These are phyloP conservation scores for Daktulosphaira vitifoliae DNA, from an alignment of 1,140 invertebrate species.

Conservation along the genomic window DNA sequence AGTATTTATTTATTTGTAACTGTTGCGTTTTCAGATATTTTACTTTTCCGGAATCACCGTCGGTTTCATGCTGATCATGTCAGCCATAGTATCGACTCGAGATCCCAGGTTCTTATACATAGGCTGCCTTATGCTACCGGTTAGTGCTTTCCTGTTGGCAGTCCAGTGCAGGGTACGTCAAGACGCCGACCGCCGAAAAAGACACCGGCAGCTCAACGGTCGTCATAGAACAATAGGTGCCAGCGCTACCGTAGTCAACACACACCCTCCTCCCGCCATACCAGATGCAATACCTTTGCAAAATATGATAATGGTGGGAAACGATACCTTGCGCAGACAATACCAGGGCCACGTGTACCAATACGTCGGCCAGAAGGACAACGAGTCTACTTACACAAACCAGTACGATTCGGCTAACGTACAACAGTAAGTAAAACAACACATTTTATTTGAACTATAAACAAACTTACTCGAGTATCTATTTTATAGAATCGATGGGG, in stretches of 20 bases:
- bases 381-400: background rate
- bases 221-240: constrained; percentile 6
- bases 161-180: constrained; percentile 54
- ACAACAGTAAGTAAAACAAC: constrained; percentile 9
- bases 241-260: background rate
- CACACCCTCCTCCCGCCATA: background rate
- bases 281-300: constrained; percentile 8
- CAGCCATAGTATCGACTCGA: constrained; percentile 51
- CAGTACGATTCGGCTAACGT: constrained; percentile 14
- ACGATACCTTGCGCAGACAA: background rate
- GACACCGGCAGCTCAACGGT: constrained; percentile 39
- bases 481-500: constrained; percentile 19
- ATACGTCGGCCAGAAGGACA: constrained; percentile 7
- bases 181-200: constrained; percentile 46
- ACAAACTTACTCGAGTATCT: too few species aligned
- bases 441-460: too few species aligned
- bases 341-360: constrained; percentile 18
- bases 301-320: background rate
- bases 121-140: constrained; percentile 50
- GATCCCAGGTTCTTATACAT: constrained; percentile 55
- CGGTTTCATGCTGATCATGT: constrained; percentile 52
- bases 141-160: constrained; percentile 50
- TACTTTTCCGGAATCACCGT: constrained; percentile 54
- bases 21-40: constrained; percentile 47
- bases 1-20: background rate